phyloP scores from a whole-genome alignment of 2,888 invertebrate species.

The Hemicrepidius hirtus region DNA sequence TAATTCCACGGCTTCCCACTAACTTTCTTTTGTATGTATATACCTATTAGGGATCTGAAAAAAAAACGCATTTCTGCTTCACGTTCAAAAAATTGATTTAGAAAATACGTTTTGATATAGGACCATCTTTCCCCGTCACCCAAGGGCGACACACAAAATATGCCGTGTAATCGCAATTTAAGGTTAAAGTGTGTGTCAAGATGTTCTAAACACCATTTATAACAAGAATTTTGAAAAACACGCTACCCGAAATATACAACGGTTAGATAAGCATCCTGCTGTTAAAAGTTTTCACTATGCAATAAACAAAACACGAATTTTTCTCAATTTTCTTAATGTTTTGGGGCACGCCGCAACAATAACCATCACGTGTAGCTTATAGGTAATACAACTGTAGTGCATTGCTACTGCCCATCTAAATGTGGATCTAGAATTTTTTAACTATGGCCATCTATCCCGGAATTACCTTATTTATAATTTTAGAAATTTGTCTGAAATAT shows the following conservation, averaged over 20 bases:
- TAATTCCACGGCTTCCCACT: no score
- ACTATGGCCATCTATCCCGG: slow-evolving; percentile 11
- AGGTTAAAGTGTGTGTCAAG: no score
- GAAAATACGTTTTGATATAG: no score
- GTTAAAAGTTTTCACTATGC: no score
- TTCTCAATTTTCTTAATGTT: no score
- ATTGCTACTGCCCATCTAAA: slow-evolving; percentile 1
- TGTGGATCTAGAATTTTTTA: background rate
- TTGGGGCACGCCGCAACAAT: slow-evolving; percentile 1
- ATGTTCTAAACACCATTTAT: no score
- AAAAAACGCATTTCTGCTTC: slow-evolving; percentile 16
- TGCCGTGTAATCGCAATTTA: no score
- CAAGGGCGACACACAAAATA: background rate
- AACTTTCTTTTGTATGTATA: no score
- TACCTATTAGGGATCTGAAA: slow-evolving; percentile 31
- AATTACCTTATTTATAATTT: slow-evolving; percentile 2
- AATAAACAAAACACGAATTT: background rate
- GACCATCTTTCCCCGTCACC: background rate
- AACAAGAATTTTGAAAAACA: no score
- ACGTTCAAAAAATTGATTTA: background rate
- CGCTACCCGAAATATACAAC: background rate
- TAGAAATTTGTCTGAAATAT: no score
- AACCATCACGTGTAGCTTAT: background rate
- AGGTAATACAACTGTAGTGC: background rate
- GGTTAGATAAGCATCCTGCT: background rate